These are phyloP conservation scores for Fulica atra DNA, from an alignment of 2,113 vertebrate genomes.

Conservation along the genomic window DNA sequence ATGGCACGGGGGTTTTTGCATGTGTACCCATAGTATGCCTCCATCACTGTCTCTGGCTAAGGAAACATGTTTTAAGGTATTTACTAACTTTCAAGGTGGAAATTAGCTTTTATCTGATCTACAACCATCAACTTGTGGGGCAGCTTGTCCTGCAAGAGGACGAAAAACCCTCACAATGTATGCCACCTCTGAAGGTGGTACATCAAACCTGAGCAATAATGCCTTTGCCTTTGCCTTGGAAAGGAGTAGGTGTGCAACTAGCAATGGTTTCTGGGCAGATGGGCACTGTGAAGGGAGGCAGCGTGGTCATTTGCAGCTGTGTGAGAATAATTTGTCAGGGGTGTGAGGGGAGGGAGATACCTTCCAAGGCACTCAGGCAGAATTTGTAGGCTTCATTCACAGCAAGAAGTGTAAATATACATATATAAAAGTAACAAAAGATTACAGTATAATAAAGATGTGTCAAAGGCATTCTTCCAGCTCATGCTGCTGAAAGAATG, in stretches of 20 bases:
- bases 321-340: not conserved
- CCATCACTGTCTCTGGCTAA: not conserved
- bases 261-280: not conserved
- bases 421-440: not conserved
- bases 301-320: not conserved
- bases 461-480: not conserved
- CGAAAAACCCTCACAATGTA: not conserved
- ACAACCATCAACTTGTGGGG: not conserved
- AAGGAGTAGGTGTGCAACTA: rapidly evolving
- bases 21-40: not conserved
- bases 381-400: not conserved
- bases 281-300: not conserved
- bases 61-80: not conserved
- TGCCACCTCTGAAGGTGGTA: not conserved
- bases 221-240: not conserved
- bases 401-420: not conserved
- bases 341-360: not conserved
- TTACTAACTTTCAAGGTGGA: not conserved
- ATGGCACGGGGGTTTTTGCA: not conserved
- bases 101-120: not conserved
- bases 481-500: not conserved
- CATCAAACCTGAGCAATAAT: not conserved
- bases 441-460: not conserved
- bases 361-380: not conserved
- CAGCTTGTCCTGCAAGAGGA: not conserved